Base-by-base conservation (phyloP, 2,888 invertebrate species). In the Phortica okadai region DNA sequence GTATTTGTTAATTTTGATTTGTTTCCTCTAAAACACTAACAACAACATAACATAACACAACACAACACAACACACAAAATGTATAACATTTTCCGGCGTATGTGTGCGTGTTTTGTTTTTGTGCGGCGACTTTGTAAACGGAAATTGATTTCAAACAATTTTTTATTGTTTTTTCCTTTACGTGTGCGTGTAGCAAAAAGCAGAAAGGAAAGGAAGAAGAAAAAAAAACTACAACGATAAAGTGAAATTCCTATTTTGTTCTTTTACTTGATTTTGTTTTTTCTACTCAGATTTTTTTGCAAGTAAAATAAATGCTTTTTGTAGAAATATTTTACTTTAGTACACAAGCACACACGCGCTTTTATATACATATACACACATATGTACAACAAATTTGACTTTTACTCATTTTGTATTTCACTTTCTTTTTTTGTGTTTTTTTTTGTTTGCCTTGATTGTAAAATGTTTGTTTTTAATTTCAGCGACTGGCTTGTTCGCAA, bases 401-500 rank as follows among this genome's bases (percentile, higher is more conserved):
- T 62, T 67, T 58, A 33, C 50, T 10, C 54, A 62, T 50, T 74
- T 70, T 74, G 74, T 76, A 76, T 75, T 56, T 66, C 14, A 78
- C 69, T 78, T 75, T 11, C 41, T 67, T 42, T 42, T 14, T 16
- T 77, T 75, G 56, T 76, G 14, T 54, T 54, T 54, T 10, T 6
- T 56, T 25, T 25, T 3, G 25, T 2, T 62, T 25, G 25, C 16
- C 10, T 21, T 62, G 25, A 16, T 33, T 76, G 74, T 74, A 77
- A 82, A 87, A 82, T 88, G 85, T 88, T 85, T 85, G 81, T 64
- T 85, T 85, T 85, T 85, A 84, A 88, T 85, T 85, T 83, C 80
- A 77, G 80, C 79, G 81, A 83, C 82, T 84, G 81, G 64, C 78
- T 16, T 25, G 14, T 16, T 14, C 54, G n/a, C 25, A 70, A 70